These are phyloP conservation scores for Smutsia temminckii DNA, from an alignment of 2,797 vertebrate species.

Conservation along the genomic window DNA sequence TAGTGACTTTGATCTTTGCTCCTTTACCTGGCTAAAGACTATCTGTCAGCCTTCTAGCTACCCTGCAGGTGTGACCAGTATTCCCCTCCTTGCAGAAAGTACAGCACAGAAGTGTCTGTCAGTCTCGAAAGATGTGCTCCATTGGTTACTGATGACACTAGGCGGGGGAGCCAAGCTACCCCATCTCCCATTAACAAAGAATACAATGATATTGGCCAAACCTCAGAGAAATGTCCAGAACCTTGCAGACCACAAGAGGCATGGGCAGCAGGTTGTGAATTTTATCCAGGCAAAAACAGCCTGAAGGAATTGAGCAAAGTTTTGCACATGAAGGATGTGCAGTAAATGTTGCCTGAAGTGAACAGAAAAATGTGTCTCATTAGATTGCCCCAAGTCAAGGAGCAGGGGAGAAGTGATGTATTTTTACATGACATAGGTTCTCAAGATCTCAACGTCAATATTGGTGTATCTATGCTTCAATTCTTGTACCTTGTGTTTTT, in stretches of 20 bases:
- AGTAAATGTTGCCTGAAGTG: neutral
- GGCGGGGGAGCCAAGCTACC: neutral
- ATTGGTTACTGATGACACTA: neutral
- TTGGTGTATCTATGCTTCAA: neutral
- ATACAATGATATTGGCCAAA: neutral
- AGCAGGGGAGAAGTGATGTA: neutral
- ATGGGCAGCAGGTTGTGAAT: neutral
- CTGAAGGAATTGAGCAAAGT: neutral
- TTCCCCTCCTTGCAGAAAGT: constrained; percentile 62
- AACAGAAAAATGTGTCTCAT: neutral
- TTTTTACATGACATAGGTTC: neutral
- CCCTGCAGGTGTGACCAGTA: constrained; percentile 73
- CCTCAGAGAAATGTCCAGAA: neutral
- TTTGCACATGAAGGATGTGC: neutral
- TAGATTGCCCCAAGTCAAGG: neutral
- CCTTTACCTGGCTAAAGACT: constrained; percentile 63
- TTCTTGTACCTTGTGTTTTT: neutral
- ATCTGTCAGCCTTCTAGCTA: constrained; percentile 68
- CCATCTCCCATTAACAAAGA: neutral
- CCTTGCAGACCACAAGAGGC: neutral
- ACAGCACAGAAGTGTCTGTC: neutral
- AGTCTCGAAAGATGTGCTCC: neutral
- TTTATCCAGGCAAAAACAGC: neutral
- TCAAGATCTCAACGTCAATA: constrained; percentile 9
- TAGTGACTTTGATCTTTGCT: constrained; percentile 72